Base-by-base conservation (phyloP, 2,888 invertebrate species). In the Chymomyza fuscimana region DNA sequence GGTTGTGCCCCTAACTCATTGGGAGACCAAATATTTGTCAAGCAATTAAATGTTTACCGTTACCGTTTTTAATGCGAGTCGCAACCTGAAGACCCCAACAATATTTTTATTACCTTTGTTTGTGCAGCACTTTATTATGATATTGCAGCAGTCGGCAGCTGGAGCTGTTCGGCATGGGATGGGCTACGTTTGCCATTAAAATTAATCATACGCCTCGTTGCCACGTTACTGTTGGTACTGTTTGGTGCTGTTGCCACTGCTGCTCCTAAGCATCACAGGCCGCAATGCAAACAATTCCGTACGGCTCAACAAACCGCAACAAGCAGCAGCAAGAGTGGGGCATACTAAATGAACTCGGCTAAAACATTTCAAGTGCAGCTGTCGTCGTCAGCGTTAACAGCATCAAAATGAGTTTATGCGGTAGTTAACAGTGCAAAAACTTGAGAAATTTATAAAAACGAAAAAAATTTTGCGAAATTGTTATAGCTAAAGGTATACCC, bases 11-110 rank as follows among this genome's bases (percentile, higher is more conserved):
- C 69, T 60, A 79, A 79, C 72, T 71, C 74, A 40, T 79, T 74
- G 80, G 51, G 67, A 65, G 70, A 65, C 72, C 83, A 84, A 88
- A 88, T 85, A 88, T 85, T 85, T 88, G 80, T 70, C 71, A 72
- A 68, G 73, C 85, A 88, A 86, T 85, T 85, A 85, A 88, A 80
- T 78, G 77, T 74, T 81, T 74, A 74, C 61, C 67, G 65, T 74
- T 15, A 19, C 52, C 19, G 16, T 40, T 72, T 62, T 72, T 72
- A 58, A 22, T 58, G 58, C 12, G 58, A 58, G 19, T 54, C 9
- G 15, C 58, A 25, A 58, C 58, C 25, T 58, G 58, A 12, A 12
- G 32, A 32, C 9, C 32, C 32, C 32, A 32, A 7, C 65, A 63
- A 63, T 52, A 66, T 72, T 78, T 73, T 74, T 79, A 79, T 77